Percentiles rank a stretch among this genome's conserved stretches.
phyloP scores from a whole-genome alignment of 2,888 invertebrate species.

The Lochmaea capreae region DNA sequence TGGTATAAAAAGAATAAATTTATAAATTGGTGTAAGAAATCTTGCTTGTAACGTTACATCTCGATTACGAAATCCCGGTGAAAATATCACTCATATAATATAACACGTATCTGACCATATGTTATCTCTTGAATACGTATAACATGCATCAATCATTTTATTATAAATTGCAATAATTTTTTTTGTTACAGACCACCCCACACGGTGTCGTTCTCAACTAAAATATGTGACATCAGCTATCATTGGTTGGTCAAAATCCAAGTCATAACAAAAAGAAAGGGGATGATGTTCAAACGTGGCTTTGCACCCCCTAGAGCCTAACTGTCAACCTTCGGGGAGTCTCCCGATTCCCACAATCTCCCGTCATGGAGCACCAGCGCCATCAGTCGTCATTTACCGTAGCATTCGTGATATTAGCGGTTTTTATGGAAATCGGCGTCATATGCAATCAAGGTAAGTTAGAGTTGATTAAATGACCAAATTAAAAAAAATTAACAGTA shows the following conservation, averaged over 20 bases:
- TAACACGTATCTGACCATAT: constrained; percentile 26
- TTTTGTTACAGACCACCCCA: constrained; percentile 11
- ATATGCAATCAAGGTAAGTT: constrained; percentile 29
- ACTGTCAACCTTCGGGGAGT: constrained; percentile 22
- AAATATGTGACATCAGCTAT: constrained; percentile 13
- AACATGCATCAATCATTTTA: too few relatives aligned
- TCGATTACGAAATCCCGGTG: constrained; percentile 6
- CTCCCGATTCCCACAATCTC: not conserved
- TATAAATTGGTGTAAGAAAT: too few relatives aligned
- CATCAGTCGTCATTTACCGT: constrained; percentile 8
- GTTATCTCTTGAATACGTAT: not conserved
- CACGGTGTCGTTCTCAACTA: not conserved
- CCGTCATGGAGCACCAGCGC: constrained; percentile 17
- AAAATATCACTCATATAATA: constrained; percentile 22
- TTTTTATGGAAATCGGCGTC: constrained; percentile 9
- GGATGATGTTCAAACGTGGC: constrained; percentile 2
- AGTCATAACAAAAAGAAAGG: not conserved
- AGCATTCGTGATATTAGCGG: not conserved
- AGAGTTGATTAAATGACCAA: not conserved
- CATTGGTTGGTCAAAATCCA: constrained; percentile 1
- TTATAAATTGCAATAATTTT: not conserved
- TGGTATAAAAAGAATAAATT: too few relatives aligned
- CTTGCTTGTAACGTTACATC: not conserved
- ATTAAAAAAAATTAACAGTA: too few relatives aligned
- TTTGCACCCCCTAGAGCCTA: constrained; percentile 9